These are phyloP conservation scores for Octodon degus DNA, from an alignment of 2,113 vertebrate species.

Conservation along the genomic window DNA sequence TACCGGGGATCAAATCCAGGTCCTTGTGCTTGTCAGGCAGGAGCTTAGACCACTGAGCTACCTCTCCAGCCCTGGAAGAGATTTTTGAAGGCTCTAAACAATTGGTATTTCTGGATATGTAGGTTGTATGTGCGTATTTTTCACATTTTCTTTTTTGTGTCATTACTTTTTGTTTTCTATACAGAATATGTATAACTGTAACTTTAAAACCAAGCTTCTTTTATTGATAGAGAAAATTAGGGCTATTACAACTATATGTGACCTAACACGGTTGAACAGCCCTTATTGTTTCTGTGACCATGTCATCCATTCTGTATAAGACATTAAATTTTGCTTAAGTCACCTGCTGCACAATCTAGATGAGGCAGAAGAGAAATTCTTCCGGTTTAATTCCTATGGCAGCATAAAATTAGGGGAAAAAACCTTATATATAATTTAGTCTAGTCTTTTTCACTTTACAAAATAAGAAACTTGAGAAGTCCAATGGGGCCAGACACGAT, in stretches of 20 bases:
- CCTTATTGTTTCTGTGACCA: neutral
- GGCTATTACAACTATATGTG: neutral
- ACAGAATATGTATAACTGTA: neutral
- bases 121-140: neutral
- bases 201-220: neutral
- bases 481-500: neutral
- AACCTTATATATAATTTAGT: constrained; percentile 14
- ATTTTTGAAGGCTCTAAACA: constrained; percentile 1
- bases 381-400: constrained; percentile 16
- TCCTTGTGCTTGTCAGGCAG: no score
- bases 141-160: constrained; percentile 41
- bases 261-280: neutral
- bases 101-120: neutral
- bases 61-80: neutral
- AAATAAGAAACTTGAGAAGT: constrained; percentile 2
- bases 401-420: constrained; percentile 43
- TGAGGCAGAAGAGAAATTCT: constrained; percentile 3
- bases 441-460: constrained; percentile 58
- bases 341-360: neutral
- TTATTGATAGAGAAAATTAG: constrained; percentile 31
- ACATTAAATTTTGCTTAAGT: constrained; percentile 6
- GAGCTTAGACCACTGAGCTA: no score
- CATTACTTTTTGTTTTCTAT: constrained; percentile 38
- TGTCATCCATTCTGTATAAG: neutral
- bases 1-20: no score